Percentiles rank a stretch among this genome's conserved stretches.
phyloP scores from a whole-genome alignment of 2,888 invertebrate genomes.

The Aspidiotus rigidus region DNA sequence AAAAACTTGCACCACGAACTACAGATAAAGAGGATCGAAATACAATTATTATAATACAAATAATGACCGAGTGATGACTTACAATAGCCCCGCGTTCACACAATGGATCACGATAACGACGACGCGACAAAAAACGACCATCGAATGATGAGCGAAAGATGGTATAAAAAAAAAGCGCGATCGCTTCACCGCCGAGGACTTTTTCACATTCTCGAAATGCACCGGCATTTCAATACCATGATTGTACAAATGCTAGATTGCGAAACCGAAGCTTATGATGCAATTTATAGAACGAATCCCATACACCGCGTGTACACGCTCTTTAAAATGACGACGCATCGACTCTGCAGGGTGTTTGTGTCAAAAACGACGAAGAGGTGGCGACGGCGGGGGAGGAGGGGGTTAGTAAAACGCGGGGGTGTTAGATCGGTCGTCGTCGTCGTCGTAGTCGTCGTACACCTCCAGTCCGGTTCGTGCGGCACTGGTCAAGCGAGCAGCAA shows the following conservation, averaged over 20 bases:
- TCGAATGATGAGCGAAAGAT: not conserved
- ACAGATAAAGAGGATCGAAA: not conserved
- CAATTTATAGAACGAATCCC: constrained; percentile 18
- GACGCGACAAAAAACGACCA: constrained; percentile 13
- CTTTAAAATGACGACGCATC: constrained; percentile 27
- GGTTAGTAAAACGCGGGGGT: constrained; percentile 21
- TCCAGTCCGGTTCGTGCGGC: constrained; percentile 13
- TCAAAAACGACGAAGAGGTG: not conserved
- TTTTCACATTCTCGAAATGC: constrained; percentile 3
- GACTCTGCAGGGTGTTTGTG: constrained; percentile 17
- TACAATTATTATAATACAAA: constrained; percentile 1
- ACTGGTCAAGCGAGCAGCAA: not conserved
- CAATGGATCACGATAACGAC: constrained; percentile 17
- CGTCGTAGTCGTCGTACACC: constrained; percentile 12
- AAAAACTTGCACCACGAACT: constrained; percentile 8
- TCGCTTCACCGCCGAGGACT: not conserved
- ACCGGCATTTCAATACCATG: constrained; percentile 32
- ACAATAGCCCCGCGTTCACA: constrained; percentile 17
- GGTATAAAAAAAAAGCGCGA: constrained; percentile 16
- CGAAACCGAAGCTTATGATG: constrained; percentile 29
- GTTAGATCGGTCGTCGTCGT: constrained; percentile 4
- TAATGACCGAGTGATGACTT: constrained; percentile 11
- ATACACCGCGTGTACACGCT: not conserved
- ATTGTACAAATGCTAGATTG: constrained; percentile 20
- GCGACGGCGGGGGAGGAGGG: not conserved